Base-by-base conservation (phyloP, 2,888 invertebrate species). In the Eupithecia insigniata region DNA sequence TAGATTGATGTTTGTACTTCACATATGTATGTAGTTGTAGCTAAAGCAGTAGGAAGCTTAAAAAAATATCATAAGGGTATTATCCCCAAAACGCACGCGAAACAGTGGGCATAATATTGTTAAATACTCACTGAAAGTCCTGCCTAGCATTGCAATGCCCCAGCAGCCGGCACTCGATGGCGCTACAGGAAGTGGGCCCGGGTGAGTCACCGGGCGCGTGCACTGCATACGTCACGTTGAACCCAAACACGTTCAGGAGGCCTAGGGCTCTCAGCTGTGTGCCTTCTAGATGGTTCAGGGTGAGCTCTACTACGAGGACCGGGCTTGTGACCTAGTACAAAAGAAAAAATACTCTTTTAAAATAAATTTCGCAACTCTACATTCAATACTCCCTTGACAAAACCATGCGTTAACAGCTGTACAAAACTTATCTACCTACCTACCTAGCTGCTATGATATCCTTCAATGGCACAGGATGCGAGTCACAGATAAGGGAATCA, bases 191-290 rank as follows among this genome's bases (percentile, higher is more conserved):
- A 65, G 95, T 91, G 0, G 85, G 93, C 5, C 89, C 92, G 6
- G 93, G 91, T n/a, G 95, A 90, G 69, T 95, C 95, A 3, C 89
- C 84, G 1, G 90, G 90, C 0, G 85, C 87, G 73, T 90, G 85
- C 79, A 98, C 96, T 85, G 98, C 97, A 87, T 98, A 98, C 34
- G 98, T 98, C 82, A 98, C 96, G 92, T 99, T 98, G 93, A 99
- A 98, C 18, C 98, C 98, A 86, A 97, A 98, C 58, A 98, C 97
- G 76, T 98, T 96, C 75, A 98, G 94, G 39, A 98, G 95, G 70
- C 96, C 96, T 77, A 98, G 92, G 0, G 98, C 98, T 7, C 98
- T 94, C 71, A 98, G 93, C 90, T 98, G 98, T 39, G 97, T 97
- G 12, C 97, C 97, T 85, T 97, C 97, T 74, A 97, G 91, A 32